phyloP scores from a whole-genome alignment of 2,113 vertebrate genomes.

The Takifugu bimaculatus region DNA sequence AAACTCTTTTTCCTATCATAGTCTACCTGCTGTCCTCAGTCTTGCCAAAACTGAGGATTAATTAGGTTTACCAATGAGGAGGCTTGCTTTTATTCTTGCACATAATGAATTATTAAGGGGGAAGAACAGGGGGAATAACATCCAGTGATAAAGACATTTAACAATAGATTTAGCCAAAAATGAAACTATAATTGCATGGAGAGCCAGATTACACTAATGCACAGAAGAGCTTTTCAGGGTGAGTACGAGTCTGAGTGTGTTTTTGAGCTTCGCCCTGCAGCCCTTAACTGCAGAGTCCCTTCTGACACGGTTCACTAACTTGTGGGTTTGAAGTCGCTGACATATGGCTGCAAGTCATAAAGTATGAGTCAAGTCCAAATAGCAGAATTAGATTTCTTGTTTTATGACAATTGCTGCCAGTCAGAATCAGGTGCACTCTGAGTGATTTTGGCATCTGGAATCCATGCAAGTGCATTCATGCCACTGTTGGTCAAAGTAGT shows the following conservation, averaged over 20 bases:
- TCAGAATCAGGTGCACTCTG: constrained; percentile 10
- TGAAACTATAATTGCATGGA: too few species aligned
- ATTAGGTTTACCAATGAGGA: too few species aligned
- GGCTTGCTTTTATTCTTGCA: too few species aligned
- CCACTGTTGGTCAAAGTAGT: constrained; percentile 4
- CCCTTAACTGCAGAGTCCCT: background rate
- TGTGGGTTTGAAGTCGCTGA: background rate
- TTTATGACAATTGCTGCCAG: constrained; percentile 4
- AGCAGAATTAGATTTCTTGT: constrained; percentile 13
- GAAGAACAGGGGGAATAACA: too few species aligned
- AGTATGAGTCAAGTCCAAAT: background rate
- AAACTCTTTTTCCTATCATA: too few species aligned
- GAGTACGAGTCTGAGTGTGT: background rate
- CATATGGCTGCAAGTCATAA: constrained; percentile 13
- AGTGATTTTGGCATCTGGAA: constrained; percentile 5
- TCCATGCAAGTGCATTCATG: background rate
- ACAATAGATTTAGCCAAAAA: too few species aligned
- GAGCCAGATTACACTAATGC: too few species aligned
- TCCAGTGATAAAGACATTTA: too few species aligned
- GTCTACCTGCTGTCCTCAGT: too few species aligned
- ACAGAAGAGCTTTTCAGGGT: too few species aligned
- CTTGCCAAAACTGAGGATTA: too few species aligned
- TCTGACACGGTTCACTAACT: constrained; percentile 1
- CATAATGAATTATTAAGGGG: too few species aligned
- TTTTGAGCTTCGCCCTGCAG: background rate